Percentiles rank a stretch among this genome's conserved stretches.
Conservation (phyloP, 2,113 vertebrate species). For the Egretta garzetta region DNA sequence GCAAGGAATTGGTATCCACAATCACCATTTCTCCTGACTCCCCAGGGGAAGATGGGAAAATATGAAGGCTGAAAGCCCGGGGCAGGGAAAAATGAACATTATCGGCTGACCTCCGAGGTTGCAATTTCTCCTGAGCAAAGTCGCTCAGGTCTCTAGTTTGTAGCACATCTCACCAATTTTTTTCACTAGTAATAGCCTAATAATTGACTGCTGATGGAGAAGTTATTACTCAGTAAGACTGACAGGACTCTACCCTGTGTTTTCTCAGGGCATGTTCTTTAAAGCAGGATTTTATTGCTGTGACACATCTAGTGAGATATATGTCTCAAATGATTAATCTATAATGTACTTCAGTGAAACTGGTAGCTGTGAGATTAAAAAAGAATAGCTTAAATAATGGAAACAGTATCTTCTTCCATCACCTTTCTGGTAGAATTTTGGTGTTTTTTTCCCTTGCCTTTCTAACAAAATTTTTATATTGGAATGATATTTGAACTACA, state of each 20-base stretch:
- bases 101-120: neutral
- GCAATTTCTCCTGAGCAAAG: neutral
- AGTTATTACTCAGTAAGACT: conserved; percentile 7
- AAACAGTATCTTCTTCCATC: neutral
- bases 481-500: neutral
- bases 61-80: neutral
- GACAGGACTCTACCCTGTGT: neutral
- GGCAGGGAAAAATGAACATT: neutral
- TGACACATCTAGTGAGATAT: conserved; percentile 11
- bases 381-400: neutral
- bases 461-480: neutral
- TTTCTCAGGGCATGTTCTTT: neutral
- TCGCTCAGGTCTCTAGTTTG: neutral
- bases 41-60: neutral
- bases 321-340: neutral
- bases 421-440: neutral
- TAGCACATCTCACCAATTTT: neutral
- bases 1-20: neutral
- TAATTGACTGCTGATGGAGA: conserved; percentile 51
- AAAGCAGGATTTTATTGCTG: conserved; percentile 2
- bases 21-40: neutral
- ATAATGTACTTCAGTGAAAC: neutral
- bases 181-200: conserved; percentile 14
- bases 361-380: neutral
- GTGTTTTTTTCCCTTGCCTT: neutral